Conservation (phyloP, 2,888 invertebrate species). For the Tuberolachnus salignus region DNA sequence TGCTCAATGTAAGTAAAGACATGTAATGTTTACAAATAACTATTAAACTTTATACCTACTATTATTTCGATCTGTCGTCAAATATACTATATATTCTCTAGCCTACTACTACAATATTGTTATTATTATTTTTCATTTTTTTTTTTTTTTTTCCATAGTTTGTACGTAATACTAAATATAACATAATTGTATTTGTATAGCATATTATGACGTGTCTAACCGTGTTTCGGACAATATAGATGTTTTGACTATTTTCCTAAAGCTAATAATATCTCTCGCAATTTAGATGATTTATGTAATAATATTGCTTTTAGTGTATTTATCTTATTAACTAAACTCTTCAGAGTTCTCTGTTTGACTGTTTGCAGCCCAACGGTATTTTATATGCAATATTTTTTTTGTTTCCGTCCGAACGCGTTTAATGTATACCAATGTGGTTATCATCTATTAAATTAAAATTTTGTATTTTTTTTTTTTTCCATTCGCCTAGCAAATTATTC, state of each 20-base stretch:
- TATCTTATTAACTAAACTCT: conserved; percentile 5
- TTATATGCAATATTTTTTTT: too few relatives aligned
- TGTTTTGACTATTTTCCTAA: not conserved
- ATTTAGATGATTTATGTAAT: not conserved
- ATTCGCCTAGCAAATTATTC: too few relatives aligned
- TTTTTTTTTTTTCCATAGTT: not conserved
- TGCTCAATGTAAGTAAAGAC: conserved; percentile 59
- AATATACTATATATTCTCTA: not conserved
- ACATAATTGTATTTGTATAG: not conserved
- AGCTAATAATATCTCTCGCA: not conserved
- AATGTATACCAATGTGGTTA: too few relatives aligned
- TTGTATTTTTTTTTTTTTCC: too few relatives aligned
- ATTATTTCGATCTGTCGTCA: conserved; percentile 20
- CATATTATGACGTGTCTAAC: not conserved
- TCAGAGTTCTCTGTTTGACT: not conserved
- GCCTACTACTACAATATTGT: too few relatives aligned
- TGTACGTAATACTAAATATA: not conserved
- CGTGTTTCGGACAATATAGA: not conserved
- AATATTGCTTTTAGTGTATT: conserved; percentile 22
- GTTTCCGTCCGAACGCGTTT: too few relatives aligned
- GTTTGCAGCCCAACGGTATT: not conserved
- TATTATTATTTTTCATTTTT: too few relatives aligned
- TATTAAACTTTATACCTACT: conserved; percentile 24
- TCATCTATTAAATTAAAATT: too few relatives aligned
- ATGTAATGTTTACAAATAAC: conserved; percentile 53